Evolutionary conservation across 2,113 vertebrate species (phyloP), one percentile per base, ranked within the genome.

Genomic region (Anhinga rufa): DNA sequence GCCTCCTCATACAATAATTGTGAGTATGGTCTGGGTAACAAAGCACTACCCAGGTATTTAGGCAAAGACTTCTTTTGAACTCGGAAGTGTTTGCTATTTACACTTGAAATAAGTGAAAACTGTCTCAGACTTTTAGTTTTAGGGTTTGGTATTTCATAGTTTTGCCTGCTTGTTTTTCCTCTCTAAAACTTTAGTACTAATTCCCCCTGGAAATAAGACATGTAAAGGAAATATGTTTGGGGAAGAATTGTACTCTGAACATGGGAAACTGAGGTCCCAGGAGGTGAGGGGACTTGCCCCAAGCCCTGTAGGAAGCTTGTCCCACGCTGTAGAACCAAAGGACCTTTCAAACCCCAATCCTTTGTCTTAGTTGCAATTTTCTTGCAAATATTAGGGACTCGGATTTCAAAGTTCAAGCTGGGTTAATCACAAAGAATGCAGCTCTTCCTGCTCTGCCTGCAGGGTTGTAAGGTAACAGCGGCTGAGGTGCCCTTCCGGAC

Each of bases 361-460:
- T 82, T 70, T 55, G 29, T 52, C 68, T 80, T 49, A 68, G 72
- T 12, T 92, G 84, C 70, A 74, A 66, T 65, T 90, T 95, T 95
- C 77, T 88, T 81, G 79, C 71, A 96, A 95, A 93, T 95, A 95
- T 95, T 92, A 93, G 68, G 92, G 86, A 78, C 80, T 95, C 26
- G 0, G 62, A 88, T 95, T 95, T 92, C 91, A 88, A 86, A 89
- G 95, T 92, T 97, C 86, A 93, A 38, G 75, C 85, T 75, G 71
- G 93, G 95, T 94, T 97, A 95, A 97, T 95, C 71, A 75, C 71
- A 83, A 95, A 92, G 91, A 97, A 95, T 95, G 95, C 70, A 88
- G 87, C 58, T 93, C 58, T 94, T 96, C 91, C 93, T 94, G 91
- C 64, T 95, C 78, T 20, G 21, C 38, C 7, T 62, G 68, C 52